Base-by-base conservation (phyloP, 2,113 vertebrate species). In the Cryptoleucopteryx plumbea region DNA sequence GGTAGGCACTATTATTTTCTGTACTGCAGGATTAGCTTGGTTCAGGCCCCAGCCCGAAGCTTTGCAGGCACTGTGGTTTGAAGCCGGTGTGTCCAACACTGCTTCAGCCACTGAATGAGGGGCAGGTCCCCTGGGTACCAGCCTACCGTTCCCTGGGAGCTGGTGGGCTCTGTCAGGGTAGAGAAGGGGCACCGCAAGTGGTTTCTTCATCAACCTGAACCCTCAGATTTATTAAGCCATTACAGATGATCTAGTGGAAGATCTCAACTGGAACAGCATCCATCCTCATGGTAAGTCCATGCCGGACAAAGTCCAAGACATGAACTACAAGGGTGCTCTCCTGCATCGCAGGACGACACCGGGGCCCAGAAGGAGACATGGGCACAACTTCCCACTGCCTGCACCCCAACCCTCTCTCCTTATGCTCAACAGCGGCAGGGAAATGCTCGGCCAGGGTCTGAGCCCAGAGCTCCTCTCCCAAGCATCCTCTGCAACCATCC, bases 341-440 rank as follows among this genome's bases (percentile, higher is more conserved):
- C 83, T 12, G 59, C n/a, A 8, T 0, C 0, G 1, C 68, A 59
- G 22, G 34, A 77, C n/a, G 56, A 73, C 32, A 16, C 3, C 0
- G 0, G 6, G 1, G 2, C 31, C 31, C 9, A 16, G 27, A 1
- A 32, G 34, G 59, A 42, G 29, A 34, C 23, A 11, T 0, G 0
- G 5, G 12, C 20, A 7, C 29, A 4, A 26, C 19, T 66, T 34
- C n/a, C 38, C 66, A 53, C 13, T 1, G 0, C 73, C 52, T 21
- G 53, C 45, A 27, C 61, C 52, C 66, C 27, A 34, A 36, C 10
- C 52, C 32, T 36, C 55, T 13, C 47, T 71, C 40, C 55, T n/a
- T 1, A 1, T 1, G 0, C 53, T 16, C 13, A 0, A 6, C 23
- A 15, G 3, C 18, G 10, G 31, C 48, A 12, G 27, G 52, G 32